These are phyloP conservation scores for Tipula helvola DNA, from an alignment of 2,888 invertebrate species.

Conservation along the genomic window DNA sequence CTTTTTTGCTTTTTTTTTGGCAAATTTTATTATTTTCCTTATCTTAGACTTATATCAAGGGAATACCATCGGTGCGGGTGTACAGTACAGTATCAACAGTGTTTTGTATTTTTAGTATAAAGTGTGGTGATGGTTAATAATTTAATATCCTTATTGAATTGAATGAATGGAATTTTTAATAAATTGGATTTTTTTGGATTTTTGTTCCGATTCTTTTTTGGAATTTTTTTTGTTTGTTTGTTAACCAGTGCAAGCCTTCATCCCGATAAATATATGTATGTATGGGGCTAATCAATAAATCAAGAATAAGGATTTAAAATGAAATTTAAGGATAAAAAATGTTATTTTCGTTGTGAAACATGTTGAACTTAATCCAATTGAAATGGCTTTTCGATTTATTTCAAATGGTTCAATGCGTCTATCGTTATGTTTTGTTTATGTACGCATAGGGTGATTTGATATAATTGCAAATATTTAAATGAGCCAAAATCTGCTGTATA, in stretches of 20 bases:
- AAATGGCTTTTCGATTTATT: not conserved
- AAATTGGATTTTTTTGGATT: not conserved
- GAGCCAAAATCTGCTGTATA: too few species aligned
- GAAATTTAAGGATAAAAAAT: not conserved
- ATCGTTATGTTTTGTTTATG: too few species aligned
- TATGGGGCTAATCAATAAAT: not conserved
- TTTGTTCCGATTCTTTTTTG: not conserved
- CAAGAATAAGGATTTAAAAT: not conserved
- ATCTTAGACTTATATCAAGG: not conserved
- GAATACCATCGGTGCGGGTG: not conserved
- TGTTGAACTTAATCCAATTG: not conserved
- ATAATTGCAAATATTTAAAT: too few species aligned
- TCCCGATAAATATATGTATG: not conserved
- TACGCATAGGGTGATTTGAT: too few species aligned
- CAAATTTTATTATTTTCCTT: not conserved
- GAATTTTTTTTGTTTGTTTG: not conserved
- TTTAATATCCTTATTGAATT: not conserved
- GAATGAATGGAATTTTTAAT: not conserved
- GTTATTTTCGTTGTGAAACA: not conserved
- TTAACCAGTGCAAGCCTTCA: not conserved
- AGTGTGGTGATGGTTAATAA: not conserved
- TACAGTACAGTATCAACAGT: too few species aligned
- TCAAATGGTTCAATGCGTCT: not conserved
- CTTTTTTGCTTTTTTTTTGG: not conserved
- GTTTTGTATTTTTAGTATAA: not conserved